phyloP scores from a whole-genome alignment of 2,888 invertebrate species.

The Melieria picta region DNA sequence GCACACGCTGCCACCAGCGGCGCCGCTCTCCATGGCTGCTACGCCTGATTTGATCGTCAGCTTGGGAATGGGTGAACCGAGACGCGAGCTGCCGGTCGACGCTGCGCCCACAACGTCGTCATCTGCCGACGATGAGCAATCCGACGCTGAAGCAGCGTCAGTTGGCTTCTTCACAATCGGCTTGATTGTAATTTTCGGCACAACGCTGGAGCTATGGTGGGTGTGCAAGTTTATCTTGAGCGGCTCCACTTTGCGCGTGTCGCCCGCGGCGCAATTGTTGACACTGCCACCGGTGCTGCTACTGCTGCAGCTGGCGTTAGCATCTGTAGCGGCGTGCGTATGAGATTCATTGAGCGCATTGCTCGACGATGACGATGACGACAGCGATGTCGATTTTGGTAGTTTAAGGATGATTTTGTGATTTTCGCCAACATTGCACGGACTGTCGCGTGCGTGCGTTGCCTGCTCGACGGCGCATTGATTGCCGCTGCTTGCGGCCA shows the following conservation, averaged over 20 bases:
- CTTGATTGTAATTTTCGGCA: conserved; percentile 61
- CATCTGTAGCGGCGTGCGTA: conserved; percentile 27
- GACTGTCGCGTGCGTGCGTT: neutral
- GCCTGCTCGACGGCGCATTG: conserved; percentile 30
- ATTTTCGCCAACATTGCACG: conserved; percentile 30
- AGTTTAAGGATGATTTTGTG: conserved; percentile 46
- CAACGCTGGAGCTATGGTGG: conserved; percentile 45
- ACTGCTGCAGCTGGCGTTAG: neutral
- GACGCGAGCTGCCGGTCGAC: neutral
- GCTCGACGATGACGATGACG: conserved; percentile 39
- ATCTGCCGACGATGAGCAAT: conserved; percentile 54
- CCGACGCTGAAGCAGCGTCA: conserved; percentile 51
- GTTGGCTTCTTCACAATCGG: conserved; percentile 54
- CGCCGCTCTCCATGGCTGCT: conserved; percentile 28
- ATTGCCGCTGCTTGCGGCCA: conserved; percentile 25
- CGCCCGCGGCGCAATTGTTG: conserved; percentile 32
- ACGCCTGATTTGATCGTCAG: conserved; percentile 48
- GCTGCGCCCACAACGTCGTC: conserved; percentile 43
- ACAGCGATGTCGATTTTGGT: conserved; percentile 37
- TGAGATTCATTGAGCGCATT: conserved; percentile 46
- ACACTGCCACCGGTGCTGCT: conserved; percentile 35
- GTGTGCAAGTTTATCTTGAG: conserved; percentile 63
- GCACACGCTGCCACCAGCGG: conserved; percentile 23
- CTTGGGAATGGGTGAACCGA: conserved; percentile 49
- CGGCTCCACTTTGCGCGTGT: conserved; percentile 64